Percentiles rank a stretch among this genome's conserved stretches.
Evolutionary conservation across 2,888 invertebrate species (phyloP).

Genomic region (Fissipunctia ypsillon): DNA sequence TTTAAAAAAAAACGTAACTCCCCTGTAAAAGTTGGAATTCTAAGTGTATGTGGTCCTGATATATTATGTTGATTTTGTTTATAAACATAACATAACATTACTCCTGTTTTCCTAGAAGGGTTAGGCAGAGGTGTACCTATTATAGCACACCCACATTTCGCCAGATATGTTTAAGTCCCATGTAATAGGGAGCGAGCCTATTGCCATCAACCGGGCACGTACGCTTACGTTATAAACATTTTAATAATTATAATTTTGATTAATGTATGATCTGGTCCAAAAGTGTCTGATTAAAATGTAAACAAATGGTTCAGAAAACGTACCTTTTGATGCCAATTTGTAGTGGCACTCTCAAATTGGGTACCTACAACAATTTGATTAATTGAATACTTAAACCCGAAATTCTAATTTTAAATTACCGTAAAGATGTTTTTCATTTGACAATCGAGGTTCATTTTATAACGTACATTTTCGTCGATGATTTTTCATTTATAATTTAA

Average conservation of each 20-base stretch:
- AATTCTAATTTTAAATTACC: neutral
- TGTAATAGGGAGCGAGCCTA: too few relatives aligned
- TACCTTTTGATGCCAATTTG: neutral
- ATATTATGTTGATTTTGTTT: neutral
- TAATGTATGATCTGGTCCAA: neutral
- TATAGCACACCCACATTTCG: too few relatives aligned
- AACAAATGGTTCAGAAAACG: neutral
- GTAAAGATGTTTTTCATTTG: neutral
- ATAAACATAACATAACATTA: too few relatives aligned
- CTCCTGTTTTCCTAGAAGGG: too few relatives aligned
- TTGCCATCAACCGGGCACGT: too few relatives aligned
- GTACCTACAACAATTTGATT: neutral
- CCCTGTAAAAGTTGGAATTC: neutral
- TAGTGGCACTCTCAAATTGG: neutral
- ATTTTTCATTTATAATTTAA: too few relatives aligned
- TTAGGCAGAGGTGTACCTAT: too few relatives aligned
- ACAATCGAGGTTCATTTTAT: neutral
- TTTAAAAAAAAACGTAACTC: neutral
- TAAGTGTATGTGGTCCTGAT: neutral
- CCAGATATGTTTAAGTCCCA: too few relatives aligned
- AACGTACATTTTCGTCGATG: too few relatives aligned
- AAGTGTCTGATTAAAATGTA: neutral
- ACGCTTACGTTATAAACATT: too few relatives aligned
- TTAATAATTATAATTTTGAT: neutral
- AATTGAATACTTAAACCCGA: neutral